Base-by-base conservation (phyloP, 2,797 vertebrate species). In the Siniperca scherzeri region DNA sequence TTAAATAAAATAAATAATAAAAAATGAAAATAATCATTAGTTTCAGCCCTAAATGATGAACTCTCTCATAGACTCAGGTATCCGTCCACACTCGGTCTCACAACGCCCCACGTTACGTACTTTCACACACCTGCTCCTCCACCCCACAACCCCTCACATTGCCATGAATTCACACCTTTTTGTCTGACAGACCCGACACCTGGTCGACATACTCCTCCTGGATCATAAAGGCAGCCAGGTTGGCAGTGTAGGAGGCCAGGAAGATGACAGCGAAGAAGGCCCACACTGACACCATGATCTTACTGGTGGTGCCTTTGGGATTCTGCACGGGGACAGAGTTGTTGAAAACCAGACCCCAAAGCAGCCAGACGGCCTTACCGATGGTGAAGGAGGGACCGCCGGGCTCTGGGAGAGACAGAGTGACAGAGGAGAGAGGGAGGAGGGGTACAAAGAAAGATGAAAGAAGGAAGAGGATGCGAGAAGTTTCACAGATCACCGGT, bases 251-350 rank as follows among this genome's bases (percentile, higher is more conserved):
- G 96, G 98, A 99, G 94, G 98, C 98, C 94, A 99, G 96, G 94
- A 99, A 99, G 95, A 99, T 99, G 96, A 99, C 98, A 93, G 98
- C 98, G 52, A 99, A 99, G 95, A 99, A 99, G 96, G 98, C 98
- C 98, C 98, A 99, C 89, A 99, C 98, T 0, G 98, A 99, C 91
- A 99, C 98, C 98, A 99, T 99, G 94, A 99, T 99, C 96, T 99
- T 99, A 94, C 98, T 99, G 77, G 98, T 99, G 88, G 98, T 99
- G 77, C 98, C 98, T 93, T 99, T 99, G 84, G 98, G 98, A 94
- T 99, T 99, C 95, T 99, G 98, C 88, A 99, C 98, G 5, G 98
- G 98, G 62, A 99, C 98, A 61, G 98, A 99, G 97, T 99, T 99
- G 96, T 99, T 99, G 94, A 99, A 99, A 83, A 99, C 98, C 94